A percentile compares a stretch with the other conserved stretches of the same genome.
These are phyloP conservation scores for Anoncus sp. DNA, from an alignment of 2,888 invertebrate genomes.

Conservation along the genomic window DNA sequence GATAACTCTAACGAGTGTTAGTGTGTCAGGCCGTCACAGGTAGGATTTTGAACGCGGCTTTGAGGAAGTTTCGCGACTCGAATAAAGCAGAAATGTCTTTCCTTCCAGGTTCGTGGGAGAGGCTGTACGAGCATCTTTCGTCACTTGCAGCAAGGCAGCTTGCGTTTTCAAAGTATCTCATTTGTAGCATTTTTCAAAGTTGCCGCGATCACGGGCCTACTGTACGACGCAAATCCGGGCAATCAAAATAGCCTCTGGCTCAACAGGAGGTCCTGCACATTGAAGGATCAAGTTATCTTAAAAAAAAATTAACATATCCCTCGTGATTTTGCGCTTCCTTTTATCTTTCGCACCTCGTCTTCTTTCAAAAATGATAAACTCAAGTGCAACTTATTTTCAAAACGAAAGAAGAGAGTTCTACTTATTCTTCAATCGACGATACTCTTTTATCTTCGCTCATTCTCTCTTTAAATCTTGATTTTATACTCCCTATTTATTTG, in stretches of 20 bases:
- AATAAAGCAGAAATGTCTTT: constrained; percentile 49
- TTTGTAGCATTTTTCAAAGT: constrained; percentile 52
- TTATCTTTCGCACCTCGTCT: background rate
- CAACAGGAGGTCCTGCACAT: constrained; percentile 21
- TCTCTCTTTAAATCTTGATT: background rate
- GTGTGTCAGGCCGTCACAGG: constrained; percentile 35
- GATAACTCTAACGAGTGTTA: constrained; percentile 65
- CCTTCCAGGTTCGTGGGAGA: background rate
- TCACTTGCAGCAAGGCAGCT: constrained; percentile 1
- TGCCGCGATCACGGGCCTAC: constrained; percentile 14
- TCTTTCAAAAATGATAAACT: constrained; percentile 3
- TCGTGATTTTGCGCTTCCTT: background rate
- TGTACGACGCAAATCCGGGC: constrained; percentile 32
- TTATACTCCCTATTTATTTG: background rate
- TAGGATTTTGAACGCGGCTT: constrained; percentile 56
- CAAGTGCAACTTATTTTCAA: background rate
- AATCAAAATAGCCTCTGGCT: constrained; percentile 24
- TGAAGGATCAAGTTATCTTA: constrained; percentile 8
- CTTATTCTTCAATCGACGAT: background rate
- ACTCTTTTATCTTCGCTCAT: background rate
- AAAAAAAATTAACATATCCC: background rate
- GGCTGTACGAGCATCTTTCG: background rate
- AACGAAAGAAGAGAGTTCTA: background rate
- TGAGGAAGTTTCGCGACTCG: constrained; percentile 64
- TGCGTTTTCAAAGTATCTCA: constrained; percentile 50